Conservation (phyloP, 2,888 invertebrate species). For the Meta bourneti region DNA sequence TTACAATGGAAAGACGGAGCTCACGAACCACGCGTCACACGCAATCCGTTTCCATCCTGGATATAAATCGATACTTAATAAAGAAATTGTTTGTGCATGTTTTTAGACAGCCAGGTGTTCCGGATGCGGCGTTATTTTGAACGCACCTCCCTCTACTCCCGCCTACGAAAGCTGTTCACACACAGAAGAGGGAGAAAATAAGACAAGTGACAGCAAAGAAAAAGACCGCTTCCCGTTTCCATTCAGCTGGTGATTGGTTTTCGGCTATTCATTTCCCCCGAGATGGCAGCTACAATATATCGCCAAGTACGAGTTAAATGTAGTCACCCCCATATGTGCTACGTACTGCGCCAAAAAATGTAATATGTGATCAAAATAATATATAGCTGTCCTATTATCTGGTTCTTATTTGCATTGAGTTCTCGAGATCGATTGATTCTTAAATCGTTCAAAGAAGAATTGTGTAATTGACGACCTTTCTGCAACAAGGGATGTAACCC, state of each 20-base stretch:
- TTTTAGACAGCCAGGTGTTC: conserved; percentile 33
- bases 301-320: no score
- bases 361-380: no score
- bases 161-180: conserved; percentile 41
- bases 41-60: conserved; percentile 48
- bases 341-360: no score
- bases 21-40: conserved; percentile 21
- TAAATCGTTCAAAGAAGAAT: no score
- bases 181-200: neutral
- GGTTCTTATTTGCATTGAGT: no score
- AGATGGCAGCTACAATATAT: no score
- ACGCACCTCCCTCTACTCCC: neutral
- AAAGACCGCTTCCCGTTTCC: neutral
- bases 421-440: no score
- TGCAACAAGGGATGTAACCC: no score
- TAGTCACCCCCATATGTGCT: no score
- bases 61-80: conserved; percentile 40
- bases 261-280: conserved; percentile 36
- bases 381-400: no score
- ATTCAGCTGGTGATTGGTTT: conserved; percentile 27
- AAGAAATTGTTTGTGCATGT: conserved; percentile 17
- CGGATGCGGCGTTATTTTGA: conserved; percentile 53
- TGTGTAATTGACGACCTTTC: no score
- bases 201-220: neutral
- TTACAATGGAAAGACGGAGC: conserved; percentile 18